phyloP scores from a whole-genome alignment of 2,113 vertebrate species.

The Prunella fulvescens region DNA sequence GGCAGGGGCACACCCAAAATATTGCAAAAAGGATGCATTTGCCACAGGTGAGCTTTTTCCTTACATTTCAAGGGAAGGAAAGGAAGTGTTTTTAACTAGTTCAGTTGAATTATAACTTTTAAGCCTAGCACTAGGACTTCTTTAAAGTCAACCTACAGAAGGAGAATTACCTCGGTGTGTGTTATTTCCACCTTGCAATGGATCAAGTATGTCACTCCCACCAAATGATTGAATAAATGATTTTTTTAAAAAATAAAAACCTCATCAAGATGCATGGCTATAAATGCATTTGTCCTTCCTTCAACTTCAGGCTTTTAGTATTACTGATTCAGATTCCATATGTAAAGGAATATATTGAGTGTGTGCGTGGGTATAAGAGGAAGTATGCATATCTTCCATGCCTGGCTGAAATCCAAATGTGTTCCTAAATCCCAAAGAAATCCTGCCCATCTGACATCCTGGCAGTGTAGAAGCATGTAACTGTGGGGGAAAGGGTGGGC shows the following conservation, averaged over 20 bases:
- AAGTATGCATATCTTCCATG: neutral
- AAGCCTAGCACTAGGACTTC: neutral
- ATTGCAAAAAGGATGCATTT: neutral
- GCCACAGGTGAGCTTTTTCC: neutral
- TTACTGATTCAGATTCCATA: neutral
- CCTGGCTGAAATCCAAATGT: conserved; percentile 8
- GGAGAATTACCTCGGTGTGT: neutral
- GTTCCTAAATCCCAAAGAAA: neutral
- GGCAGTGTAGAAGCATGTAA: neutral
- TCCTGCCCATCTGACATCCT: neutral
- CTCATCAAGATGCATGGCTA: neutral
- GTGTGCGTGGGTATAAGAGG: neutral
- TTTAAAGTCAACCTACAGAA: neutral
- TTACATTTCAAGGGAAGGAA: neutral
- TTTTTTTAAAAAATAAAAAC: neutral
- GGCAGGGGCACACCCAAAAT: neutral
- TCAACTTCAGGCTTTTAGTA: conserved; percentile 1
- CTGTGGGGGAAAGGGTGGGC: neutral
- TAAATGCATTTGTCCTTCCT: neutral
- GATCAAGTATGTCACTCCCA: neutral
- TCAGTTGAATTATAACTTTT: neutral
- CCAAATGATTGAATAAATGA: neutral
- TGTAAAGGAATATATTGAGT: conserved; percentile 20
- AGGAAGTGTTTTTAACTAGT: neutral
- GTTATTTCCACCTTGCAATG: neutral